Evolutionary conservation across 2,888 invertebrate species (phyloP).

Genomic region (Harmothoe impar): DNA sequence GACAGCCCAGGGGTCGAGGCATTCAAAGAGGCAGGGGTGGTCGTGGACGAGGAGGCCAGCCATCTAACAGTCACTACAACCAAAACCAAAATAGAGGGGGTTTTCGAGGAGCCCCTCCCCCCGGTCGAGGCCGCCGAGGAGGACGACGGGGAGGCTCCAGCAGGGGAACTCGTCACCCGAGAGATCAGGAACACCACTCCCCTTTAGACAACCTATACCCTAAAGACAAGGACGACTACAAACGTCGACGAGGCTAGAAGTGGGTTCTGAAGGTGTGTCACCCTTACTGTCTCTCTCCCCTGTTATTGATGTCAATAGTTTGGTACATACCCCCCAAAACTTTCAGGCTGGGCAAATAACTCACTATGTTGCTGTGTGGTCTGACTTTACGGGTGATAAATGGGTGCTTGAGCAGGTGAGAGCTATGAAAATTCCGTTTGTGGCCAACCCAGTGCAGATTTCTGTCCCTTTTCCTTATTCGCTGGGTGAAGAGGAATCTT

Average conservation of each 20-base stretch:
- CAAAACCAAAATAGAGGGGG: too few relatives aligned
- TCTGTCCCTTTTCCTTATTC: not conserved
- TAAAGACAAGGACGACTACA: not conserved
- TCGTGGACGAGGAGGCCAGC: too few relatives aligned
- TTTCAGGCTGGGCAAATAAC: not conserved
- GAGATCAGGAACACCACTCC: not conserved
- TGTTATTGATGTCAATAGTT: not conserved
- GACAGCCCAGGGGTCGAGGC: too few relatives aligned
- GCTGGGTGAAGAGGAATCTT: not conserved
- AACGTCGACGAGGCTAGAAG: not conserved
- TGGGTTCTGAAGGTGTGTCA: not conserved
- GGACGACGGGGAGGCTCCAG: not conserved
- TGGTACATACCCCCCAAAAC: not conserved
- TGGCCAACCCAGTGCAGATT: not conserved
- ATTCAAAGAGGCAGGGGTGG: too few relatives aligned
- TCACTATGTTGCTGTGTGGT: not conserved
- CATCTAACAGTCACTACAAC: not conserved
- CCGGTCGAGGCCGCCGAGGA: not conserved
- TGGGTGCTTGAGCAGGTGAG: not conserved
- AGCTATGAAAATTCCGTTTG: not conserved
- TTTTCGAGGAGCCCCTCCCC: not conserved
- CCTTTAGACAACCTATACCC: not conserved
- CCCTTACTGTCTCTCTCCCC: not conserved
- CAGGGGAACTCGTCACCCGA: not conserved
- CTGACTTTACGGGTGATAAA: not conserved